Conservation (phyloP, 1,140 invertebrate species). For the Saccostrea glomerata region DNA sequence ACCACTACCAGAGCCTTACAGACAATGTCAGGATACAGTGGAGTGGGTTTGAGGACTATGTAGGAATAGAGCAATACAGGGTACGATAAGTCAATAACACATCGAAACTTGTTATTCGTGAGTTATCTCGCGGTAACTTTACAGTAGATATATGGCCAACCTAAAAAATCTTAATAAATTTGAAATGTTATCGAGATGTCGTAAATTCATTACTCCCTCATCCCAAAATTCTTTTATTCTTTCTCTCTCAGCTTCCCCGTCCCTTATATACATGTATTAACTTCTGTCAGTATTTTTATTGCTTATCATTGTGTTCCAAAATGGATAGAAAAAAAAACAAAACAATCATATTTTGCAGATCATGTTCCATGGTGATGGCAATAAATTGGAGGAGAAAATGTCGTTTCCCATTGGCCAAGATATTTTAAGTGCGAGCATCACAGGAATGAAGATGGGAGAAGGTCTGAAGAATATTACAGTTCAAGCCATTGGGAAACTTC, state of each 20-base stretch:
- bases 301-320: background rate
- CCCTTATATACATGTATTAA: too few species aligned
- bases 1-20: constrained; percentile 50
- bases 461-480: constrained; percentile 4
- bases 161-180: too few species aligned
- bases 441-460: background rate
- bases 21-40: constrained; percentile 42
- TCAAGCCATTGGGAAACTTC: constrained; percentile 13
- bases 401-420: constrained; percentile 18
- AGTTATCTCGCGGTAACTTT: too few species aligned
- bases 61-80: constrained; percentile 44
- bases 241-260: too few species aligned
- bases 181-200: too few species aligned
- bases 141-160: too few species aligned
- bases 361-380: background rate
- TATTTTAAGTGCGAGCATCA: constrained; percentile 4
- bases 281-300: background rate
- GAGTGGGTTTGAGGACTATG: constrained; percentile 43
- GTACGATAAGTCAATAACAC: constrained; percentile 12
- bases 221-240: too few species aligned
- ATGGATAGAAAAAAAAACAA: background rate
- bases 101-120: background rate
- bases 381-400: constrained; percentile 5
- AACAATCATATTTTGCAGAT: background rate
- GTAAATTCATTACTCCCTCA: too few species aligned